Conservation (phyloP, 2,888 invertebrate genomes). For the Agonopterix subpropinquella region DNA sequence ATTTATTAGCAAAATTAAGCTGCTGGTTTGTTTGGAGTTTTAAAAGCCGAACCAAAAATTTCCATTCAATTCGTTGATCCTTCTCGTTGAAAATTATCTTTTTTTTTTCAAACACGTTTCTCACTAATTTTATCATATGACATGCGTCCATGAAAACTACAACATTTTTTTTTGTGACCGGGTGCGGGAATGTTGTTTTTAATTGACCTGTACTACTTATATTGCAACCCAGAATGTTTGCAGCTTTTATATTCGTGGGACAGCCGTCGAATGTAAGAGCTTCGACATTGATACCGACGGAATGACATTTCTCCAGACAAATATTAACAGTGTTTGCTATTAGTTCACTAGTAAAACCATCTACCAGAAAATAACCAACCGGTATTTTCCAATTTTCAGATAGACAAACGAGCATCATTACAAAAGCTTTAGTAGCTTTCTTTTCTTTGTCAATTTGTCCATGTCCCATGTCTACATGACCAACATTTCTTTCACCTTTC, state of each 20-base stretch:
- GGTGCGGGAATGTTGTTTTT: constrained; percentile 19
- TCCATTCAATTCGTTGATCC: constrained; percentile 13
- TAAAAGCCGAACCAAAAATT: too few relatives aligned
- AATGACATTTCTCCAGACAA: constrained; percentile 20
- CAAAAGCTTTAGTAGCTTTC: constrained; percentile 18
- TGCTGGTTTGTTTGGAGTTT: too few relatives aligned
- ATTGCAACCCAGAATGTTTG: constrained; percentile 18
- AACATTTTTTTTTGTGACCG: constrained; percentile 15
- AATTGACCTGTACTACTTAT: constrained; percentile 9
- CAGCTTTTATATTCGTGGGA: constrained; percentile 14
- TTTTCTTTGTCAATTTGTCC: constrained; percentile 1
- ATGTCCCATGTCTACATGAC: constrained; percentile 11
- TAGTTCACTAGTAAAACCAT: constrained; percentile 18
- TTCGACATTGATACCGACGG: constrained; percentile 15
- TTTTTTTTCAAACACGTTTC: constrained; percentile 17
- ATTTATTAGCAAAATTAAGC: too few relatives aligned
- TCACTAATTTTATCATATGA: constrained; percentile 17
- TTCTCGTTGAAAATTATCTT: constrained; percentile 10
- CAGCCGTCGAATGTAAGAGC: constrained; percentile 21
- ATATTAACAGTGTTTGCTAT: constrained; percentile 19
- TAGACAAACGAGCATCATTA: constrained; percentile 25
- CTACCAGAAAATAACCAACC: constrained; percentile 29
- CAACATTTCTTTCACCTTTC: constrained; percentile 4
- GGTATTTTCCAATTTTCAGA: constrained; percentile 31
- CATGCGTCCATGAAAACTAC: constrained; percentile 19